Percentiles rank a stretch among this genome's conserved stretches.
phyloP scores from a whole-genome alignment of 2,888 invertebrate genomes.

The Axea sp. region DNA sequence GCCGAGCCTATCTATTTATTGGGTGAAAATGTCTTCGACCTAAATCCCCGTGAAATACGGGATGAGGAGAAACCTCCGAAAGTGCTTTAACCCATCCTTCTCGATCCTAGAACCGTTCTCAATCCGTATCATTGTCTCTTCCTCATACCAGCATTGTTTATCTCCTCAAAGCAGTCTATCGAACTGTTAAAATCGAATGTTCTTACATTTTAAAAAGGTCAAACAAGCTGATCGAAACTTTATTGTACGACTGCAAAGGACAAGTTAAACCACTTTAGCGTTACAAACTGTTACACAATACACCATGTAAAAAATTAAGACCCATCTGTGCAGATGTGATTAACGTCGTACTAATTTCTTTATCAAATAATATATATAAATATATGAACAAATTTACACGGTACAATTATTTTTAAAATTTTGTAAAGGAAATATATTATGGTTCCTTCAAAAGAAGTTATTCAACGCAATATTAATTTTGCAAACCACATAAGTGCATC shows the following conservation, averaged over 20 bases:
- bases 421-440: too few species aligned
- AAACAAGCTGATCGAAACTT: constrained; percentile 52
- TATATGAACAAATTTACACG: too few species aligned
- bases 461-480: constrained; percentile 21
- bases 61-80: constrained; percentile 62
- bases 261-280: constrained; percentile 41
- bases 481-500: constrained; percentile 28
- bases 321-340: constrained; percentile 15
- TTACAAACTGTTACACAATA: constrained; percentile 23
- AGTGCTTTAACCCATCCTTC: constrained; percentile 64
- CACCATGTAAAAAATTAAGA: constrained; percentile 21
- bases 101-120: constrained; percentile 23
- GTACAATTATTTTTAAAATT: too few species aligned
- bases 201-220: constrained; percentile 50
- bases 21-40: constrained; percentile 79
- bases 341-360: constrained; percentile 26
- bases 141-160: constrained; percentile 67
- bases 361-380: not conserved
- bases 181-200: constrained; percentile 71
- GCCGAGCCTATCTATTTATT: constrained; percentile 78
- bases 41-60: constrained; percentile 79
- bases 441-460: constrained; percentile 11
- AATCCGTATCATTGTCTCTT: constrained; percentile 51
- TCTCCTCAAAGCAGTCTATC: constrained; percentile 62
- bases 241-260: constrained; percentile 50